Evolutionary conservation across 2,888 invertebrate species (phyloP).

Genomic region (Cephus sareptanus): DNA sequence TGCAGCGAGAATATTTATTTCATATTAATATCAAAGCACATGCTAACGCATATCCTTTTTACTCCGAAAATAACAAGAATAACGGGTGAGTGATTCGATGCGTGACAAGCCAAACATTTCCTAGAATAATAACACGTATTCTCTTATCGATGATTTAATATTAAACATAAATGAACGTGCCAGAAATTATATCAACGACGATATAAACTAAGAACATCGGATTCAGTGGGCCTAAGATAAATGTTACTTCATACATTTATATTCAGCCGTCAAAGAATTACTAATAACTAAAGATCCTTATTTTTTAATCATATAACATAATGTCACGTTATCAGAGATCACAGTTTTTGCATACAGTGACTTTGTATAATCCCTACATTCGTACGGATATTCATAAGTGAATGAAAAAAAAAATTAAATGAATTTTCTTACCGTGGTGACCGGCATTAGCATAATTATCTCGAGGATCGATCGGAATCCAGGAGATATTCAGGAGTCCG

Average conservation of each 20-base stretch:
- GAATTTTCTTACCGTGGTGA: neutral
- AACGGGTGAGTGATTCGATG: neutral
- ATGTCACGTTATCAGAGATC: neutral
- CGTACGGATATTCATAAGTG: neutral
- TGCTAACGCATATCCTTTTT: neutral
- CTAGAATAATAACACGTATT: neutral
- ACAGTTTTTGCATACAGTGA: neutral
- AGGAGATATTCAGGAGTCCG: neutral
- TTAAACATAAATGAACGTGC: neutral
- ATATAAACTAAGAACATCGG: neutral
- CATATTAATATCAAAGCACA: neutral
- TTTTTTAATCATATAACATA: neutral
- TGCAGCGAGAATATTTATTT: neutral
- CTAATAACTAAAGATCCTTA: neutral
- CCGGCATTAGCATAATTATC: constrained; percentile 1
- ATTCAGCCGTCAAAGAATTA: neutral
- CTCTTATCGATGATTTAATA: neutral
- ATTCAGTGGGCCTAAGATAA: neutral
- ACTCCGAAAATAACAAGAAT: neutral
- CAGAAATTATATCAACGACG: neutral
- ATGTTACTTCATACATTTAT: neutral
- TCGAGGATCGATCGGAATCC: constrained; percentile 4
- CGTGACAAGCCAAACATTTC: neutral
- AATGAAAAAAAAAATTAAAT: neutral
- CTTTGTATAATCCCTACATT: neutral